These are phyloP conservation scores for Argyrosomus japonicus DNA, from an alignment of 2,113 vertebrate genomes.

Conservation along the genomic window DNA sequence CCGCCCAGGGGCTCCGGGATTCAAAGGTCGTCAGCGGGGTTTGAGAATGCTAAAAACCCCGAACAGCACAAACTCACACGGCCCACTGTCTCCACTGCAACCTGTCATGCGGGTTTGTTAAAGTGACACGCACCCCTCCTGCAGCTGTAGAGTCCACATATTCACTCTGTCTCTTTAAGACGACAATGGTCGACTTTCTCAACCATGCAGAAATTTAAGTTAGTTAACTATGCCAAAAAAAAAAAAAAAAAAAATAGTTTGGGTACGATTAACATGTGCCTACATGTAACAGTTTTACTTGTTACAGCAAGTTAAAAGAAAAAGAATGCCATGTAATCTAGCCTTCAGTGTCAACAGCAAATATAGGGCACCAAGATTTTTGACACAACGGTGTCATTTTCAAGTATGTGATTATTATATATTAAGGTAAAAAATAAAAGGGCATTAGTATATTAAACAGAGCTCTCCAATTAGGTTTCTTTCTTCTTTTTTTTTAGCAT, in stretches of 20 bases:
- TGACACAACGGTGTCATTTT: background rate
- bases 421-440: too few species aligned
- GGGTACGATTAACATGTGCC: background rate
- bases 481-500: too few species aligned
- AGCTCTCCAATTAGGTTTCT: too few species aligned
- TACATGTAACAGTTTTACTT: background rate
- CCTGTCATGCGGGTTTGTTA: constrained; percentile 64
- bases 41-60: background rate
- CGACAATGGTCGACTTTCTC: background rate
- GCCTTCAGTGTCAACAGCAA: too few species aligned
- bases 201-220: background rate
- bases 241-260: too few species aligned
- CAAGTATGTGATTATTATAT: background rate
- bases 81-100: constrained; percentile 5
- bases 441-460: too few species aligned
- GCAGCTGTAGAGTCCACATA: fast-evolving
- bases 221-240: background rate
- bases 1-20: background rate
- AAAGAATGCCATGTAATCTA: too few species aligned
- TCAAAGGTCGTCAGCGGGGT: constrained; percentile 58
- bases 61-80: background rate
- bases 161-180: constrained; percentile 72
- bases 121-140: constrained; percentile 43
- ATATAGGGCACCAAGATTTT: background rate
- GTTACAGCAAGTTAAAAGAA: too few species aligned